These are phyloP conservation scores for Athalia cordata DNA, from an alignment of 2,888 invertebrate species.

Conservation along the genomic window DNA sequence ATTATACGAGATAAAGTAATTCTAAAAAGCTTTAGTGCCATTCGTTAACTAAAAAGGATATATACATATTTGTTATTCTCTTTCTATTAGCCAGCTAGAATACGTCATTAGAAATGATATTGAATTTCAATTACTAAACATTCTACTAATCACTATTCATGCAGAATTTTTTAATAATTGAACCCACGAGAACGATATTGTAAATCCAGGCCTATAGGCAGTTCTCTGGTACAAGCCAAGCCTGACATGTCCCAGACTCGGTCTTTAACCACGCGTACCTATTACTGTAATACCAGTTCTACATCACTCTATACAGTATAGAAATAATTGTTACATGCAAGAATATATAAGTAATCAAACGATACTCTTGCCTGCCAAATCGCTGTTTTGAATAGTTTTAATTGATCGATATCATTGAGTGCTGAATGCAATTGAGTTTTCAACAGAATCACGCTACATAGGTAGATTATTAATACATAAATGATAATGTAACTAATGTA, in stretches of 20 bases:
- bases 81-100: background rate
- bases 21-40: background rate
- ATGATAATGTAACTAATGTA: slow-evolving; percentile 62
- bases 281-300: slow-evolving; percentile 5
- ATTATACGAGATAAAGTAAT: slow-evolving; percentile 4
- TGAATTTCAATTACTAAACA: background rate
- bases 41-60: background rate
- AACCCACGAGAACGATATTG: slow-evolving; percentile 8
- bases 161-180: slow-evolving; percentile 15
- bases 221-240: slow-evolving; percentile 9
- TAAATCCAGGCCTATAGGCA: background rate
- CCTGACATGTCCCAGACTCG: background rate
- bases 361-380: slow-evolving; percentile 1
- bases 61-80: background rate
- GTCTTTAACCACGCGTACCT: background rate
- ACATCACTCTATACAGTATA: background rate
- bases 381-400: slow-evolving; percentile 1
- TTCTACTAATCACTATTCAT: background rate
- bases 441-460: slow-evolving; percentile 29
- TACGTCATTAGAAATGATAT: background rate
- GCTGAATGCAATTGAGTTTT: slow-evolving; percentile 33
- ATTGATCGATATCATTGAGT: slow-evolving; percentile 32
- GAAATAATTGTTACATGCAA: slow-evolving; percentile 4
- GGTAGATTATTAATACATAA: slow-evolving; percentile 53
- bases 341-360: slow-evolving; percentile 6